Conservation (phyloP, 1,140 invertebrate species). For the Helicoverpa armigera region DNA sequence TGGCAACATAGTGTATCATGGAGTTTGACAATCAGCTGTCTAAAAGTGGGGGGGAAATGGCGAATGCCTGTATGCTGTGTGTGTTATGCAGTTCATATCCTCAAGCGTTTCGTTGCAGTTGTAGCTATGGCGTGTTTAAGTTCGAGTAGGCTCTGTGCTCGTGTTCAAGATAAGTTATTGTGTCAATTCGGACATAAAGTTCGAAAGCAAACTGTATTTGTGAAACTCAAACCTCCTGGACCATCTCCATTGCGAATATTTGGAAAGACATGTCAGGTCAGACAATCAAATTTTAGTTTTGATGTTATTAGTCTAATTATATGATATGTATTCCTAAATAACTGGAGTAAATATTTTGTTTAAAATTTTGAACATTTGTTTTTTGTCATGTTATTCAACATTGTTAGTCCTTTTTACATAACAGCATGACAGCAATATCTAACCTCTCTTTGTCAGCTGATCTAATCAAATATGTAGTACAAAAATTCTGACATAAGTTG, state of each 20-base stretch:
- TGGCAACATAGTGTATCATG: conserved; percentile 70
- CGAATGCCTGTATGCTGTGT: conserved; percentile 75
- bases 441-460: conserved; percentile 81
- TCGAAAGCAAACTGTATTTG: conserved; percentile 88
- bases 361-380: neutral
- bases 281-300: conserved; percentile 55
- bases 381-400: conserved; percentile 49
- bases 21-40: conserved; percentile 84
- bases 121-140: conserved; percentile 92
- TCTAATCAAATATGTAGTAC: conserved; percentile 55
- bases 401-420: conserved; percentile 77
- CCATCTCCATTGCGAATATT: conserved; percentile 86
- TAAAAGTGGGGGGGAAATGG: conserved; percentile 83
- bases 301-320: conserved; percentile 7
- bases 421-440: conserved; percentile 79
- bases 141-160: conserved; percentile 92
- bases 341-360: conserved; percentile 5
- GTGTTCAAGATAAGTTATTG: conserved; percentile 91
- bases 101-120: conserved; percentile 89
- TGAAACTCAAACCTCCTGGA: conserved; percentile 88
- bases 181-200: conserved; percentile 91
- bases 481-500: conserved; percentile 36
- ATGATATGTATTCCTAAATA: conserved; percentile 14
- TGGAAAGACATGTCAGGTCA: conserved; percentile 87
- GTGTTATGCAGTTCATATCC: conserved; percentile 83